Evolutionary conservation across 2,797 vertebrate genomes (phyloP), one percentile per base, ranked within the genome.

Genomic region (Aldrovandia affinis): DNA sequence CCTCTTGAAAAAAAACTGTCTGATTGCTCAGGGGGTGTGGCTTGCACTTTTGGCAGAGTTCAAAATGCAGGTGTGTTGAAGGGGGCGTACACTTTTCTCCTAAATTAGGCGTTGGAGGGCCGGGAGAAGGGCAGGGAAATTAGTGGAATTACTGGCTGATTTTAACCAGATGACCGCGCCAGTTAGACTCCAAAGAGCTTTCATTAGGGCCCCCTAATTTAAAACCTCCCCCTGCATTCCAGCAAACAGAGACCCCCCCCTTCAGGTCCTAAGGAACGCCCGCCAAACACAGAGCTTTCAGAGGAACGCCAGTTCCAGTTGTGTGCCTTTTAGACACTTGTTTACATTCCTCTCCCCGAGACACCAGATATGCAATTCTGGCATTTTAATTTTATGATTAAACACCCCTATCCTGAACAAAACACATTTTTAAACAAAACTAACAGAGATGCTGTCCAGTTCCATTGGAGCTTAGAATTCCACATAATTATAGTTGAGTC

Each of bases 121-220:
- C 96, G 90, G 92, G 93, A 96, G 95, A 96, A 96, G 93, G 94
- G 96, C 92, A 92, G 96, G 96, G 96, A 98, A 98, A 98, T 98
- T 96, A 97, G 97, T 95, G 95, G 96, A 98, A 99, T 98, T 98
- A 98, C 97, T 94, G 96, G 95, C 96, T 99, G 97, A 99, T 99
- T 98, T 97, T 98, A 98, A 97, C 97, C 98, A 99, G 97, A 99
- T 99, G 98, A 99, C 97, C 96, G 96, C 95, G 97, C 94, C 95
- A 96, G 96, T 97, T 96, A 96, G 96, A 98, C 96, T 97, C 97
- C 96, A 96, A 96, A 93, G 92, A 92, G 92, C 96, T 98, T 98
- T 98, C 97, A 98, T 98, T 98, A 98, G 96, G 94, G 94, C 93
- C 94, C 36, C 95, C 96, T 97, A 98, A 99, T 99, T 99, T 98